Evolutionary conservation across 2,113 vertebrate genomes (phyloP).

Genomic region (Rattus norvegicus): GRCr8 NC_086021.1:132112001-132112500

Average conservation of each 20-base stretch:
- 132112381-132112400: neutral
- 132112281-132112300: neutral
- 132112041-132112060: neutral
- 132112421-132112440: neutral
- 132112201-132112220: neutral
- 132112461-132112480: neutral
- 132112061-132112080: neutral
- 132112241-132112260: neutral
- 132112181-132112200: accelerated
- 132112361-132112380: too few relatives aligned
- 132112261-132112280: neutral
- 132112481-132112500: neutral
- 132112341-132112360: neutral
- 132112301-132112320: neutral
- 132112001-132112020: too few relatives aligned
- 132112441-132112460: neutral
- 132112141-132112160: neutral
- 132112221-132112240: neutral
- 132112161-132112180: neutral
- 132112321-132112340: neutral
- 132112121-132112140: neutral
- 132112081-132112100: neutral
- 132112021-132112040: neutral
- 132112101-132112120: neutral
- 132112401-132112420: neutral